Base-by-base conservation (phyloP, 2,888 invertebrate genomes). In the Pasiphila rectangulata region DNA sequence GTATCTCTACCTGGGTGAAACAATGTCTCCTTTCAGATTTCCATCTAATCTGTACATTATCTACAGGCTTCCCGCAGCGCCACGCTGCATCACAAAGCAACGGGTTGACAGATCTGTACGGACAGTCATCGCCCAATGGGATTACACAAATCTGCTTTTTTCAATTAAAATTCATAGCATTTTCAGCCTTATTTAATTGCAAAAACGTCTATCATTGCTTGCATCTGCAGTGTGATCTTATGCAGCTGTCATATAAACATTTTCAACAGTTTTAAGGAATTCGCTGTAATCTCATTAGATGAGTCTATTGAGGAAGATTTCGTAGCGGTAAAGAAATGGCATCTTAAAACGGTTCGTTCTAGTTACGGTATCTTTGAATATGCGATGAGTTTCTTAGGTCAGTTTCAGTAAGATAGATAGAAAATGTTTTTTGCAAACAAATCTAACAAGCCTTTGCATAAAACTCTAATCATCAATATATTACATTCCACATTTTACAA, bases 61-160 rank as follows among this genome's bases (percentile, higher is more conserved):
- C 83, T 77, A 73, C 55, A 59, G 75, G 64, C 74, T 65, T 78
- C 87, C 84, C 70, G 85, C 75, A 29, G 87, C 56, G 86, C 63
- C 71, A 75, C 71, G 83, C 78, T 72, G 71, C 77, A 64, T 74
- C 79, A 86, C 87, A 87, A 88, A 88, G 83, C 82, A 84, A 84
- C 80, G 85, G 86, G 87, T 87, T 88, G 87, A 88, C 87, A 88
- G 85, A 80, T 83, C 79, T 78, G 74, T 65, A 76, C 77, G 75
- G 79, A 75, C 77, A 69, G 71, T 74, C 80, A 74, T 74, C 69
- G 63, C 65, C 67, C 72, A 79, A 86, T 81, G 76, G 81, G 79
- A 83, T 87, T 84, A 83, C 80, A 75, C 80, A 81, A 78, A 73
- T 75, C 67, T 64, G 64, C 37, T 24, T 69, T 73, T 72, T 67